Evolutionary conservation across 2,888 invertebrate species (phyloP), one percentile per base, ranked within the genome.

Genomic region (Idaea straminata): DNA sequence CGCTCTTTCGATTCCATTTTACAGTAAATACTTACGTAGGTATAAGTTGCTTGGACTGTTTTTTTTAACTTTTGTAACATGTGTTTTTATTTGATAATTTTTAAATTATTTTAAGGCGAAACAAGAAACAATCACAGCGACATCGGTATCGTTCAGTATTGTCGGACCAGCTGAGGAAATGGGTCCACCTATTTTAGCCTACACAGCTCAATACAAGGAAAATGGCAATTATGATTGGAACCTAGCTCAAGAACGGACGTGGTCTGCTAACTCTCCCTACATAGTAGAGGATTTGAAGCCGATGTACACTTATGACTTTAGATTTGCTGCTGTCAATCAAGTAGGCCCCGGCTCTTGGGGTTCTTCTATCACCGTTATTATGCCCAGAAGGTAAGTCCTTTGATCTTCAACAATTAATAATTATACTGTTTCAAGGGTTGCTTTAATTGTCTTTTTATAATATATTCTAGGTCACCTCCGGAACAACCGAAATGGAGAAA

Each of bases 301-400:
- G 0, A 95, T 96, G 91, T 95, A 94, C 62, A 93, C 94, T 0
- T 98, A 98, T 85, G 94, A 95, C 79, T 97, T 98, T 82, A 94
- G 97, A 72, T 98, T 98, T 84, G 96, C 97, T 15, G 97, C 97
- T 3, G 93, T 95, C 66, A 98, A 98, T 87, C 95, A 95, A 77
- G 98, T 97, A 0, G 98, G 98, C 0, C 87, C 95, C 16, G 97
- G 97, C 7, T 93, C 94, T 15, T 98, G 96, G 96, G 95, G 95
- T 35, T 93, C 94, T 25, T 91, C 94, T 58, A 85, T 94, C 60
- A 91, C 93, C 4, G 95, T 96, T 74, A 94, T 94, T 34, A 98
- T 97, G 93, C 97, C 96, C 0, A 95, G 94, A 77, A 94, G 94
- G 93, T 93, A 80, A 67, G 62, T 72, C 35, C 16, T 67, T 68